Evolutionary conservation across 1,140 invertebrate genomes (phyloP).

Genomic region (Elymnias hypermnestra): DNA sequence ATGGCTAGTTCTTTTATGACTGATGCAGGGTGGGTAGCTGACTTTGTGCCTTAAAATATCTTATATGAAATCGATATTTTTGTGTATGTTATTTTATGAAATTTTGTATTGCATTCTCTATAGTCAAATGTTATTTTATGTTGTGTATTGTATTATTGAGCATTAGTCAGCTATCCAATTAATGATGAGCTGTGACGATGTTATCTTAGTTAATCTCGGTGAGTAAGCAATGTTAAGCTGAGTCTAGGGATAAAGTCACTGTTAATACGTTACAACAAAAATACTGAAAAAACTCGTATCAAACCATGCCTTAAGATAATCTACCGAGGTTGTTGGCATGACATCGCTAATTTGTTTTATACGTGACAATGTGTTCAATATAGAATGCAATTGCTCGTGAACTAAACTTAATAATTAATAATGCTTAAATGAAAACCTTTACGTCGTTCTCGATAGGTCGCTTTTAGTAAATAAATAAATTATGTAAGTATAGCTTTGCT

Average conservation of each 20-base stretch:
- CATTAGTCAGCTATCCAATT: constrained; percentile 8
- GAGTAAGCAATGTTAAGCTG: constrained; percentile 41
- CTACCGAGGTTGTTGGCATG: constrained; percentile 48
- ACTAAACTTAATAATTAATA: constrained; percentile 40
- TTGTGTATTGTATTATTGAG: no score
- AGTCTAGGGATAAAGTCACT: constrained; percentile 25
- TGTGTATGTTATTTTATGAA: no score
- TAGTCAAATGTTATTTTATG: no score
- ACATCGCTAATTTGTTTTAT: constrained; percentile 40
- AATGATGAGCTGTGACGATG: constrained; percentile 30
- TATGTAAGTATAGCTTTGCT: background rate
- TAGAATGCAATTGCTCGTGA: constrained; percentile 21
- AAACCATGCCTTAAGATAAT: constrained; percentile 64
- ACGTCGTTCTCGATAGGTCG: constrained; percentile 38
- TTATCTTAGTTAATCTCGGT: constrained; percentile 27
- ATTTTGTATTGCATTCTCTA: no score
- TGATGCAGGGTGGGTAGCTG: background rate
- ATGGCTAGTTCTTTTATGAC: background rate
- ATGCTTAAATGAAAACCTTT: constrained; percentile 39
- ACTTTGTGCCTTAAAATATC: background rate
- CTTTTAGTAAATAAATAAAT: constrained; percentile 23
- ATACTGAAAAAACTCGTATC: constrained; percentile 36
- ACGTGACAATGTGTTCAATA: constrained; percentile 14
- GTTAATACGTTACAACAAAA: constrained; percentile 43
- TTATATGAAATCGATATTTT: background rate